Base-by-base conservation (phyloP, 2,113 vertebrate species). In the Crocuta crocuta region DNA sequence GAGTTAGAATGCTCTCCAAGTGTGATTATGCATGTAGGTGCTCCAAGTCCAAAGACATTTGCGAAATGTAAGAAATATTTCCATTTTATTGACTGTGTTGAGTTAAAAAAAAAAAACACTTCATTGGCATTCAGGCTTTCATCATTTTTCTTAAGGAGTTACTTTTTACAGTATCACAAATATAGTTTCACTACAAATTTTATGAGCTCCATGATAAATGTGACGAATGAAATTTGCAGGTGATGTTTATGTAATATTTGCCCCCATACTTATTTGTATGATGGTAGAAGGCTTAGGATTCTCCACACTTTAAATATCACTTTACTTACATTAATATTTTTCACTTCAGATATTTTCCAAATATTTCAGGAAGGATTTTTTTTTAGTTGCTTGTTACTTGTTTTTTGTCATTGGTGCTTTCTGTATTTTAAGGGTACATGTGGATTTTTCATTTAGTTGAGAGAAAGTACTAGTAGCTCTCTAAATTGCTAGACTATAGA, bases 51-150 rank as follows among this genome's bases (percentile, higher is more conserved):
- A 93, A 71, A 96, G 15, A 55, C 31, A 53, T 61, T 31, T 91
- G 43, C 95, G 66, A 92, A 94, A 70, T 88, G 17, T 83, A 82
- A 93, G 74, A 84, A 90, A 88, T n/a, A 91, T 55, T n/a, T 92
- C 31, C 66, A 39, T 68, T 68, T 68, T 83, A 83, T 76, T 86
- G 86, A 81, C 55, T 86, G 43, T 73, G 24, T 28, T 90, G 45
- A 76, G 17, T 96, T 53, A 11, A 33, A 73, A 90, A 92, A 13
- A 92, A 13, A 95, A 50, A 31, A 35, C 45, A 35, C 45, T 93
- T 84, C 39, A 70, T 74, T 63, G n/a, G 23, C 78, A 81, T 71
- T 88, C 23, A 73, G 28, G 24, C 48, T 90, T 12, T 87, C 35
- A 39, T 66, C 65, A 13, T 35, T 90, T 93, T 91, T 70, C 92